These are phyloP conservation scores for Laspeyria flexula DNA, from an alignment of 2,888 invertebrate genomes.

Conservation along the genomic window DNA sequence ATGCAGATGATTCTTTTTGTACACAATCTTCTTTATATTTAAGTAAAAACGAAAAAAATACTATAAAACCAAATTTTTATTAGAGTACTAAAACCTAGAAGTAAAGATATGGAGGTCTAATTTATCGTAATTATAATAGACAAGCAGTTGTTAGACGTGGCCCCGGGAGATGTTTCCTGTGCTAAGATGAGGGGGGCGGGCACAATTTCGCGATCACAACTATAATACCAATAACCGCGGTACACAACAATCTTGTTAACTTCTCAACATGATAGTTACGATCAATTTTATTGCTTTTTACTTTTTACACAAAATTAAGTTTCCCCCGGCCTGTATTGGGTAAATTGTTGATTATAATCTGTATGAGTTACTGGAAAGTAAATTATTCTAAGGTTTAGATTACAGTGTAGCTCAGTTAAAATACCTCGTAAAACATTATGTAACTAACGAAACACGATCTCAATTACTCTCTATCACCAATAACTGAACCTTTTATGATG, in stretches of 20 bases:
- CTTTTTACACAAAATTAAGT: slow-evolving; percentile 61
- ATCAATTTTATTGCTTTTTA: slow-evolving; percentile 70
- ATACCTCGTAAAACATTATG: slow-evolving; percentile 28
- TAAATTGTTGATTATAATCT: slow-evolving; percentile 70
- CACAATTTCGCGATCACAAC: slow-evolving; percentile 51
- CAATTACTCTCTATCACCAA: slow-evolving; percentile 25
- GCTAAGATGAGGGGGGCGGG: slow-evolving; percentile 33
- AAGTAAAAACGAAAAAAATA: no score
- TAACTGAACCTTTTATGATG: slow-evolving; percentile 14
- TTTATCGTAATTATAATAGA: slow-evolving; percentile 38
- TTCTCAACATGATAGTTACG: slow-evolving; percentile 71
- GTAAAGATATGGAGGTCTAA: slow-evolving; percentile 6
- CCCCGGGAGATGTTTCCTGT: slow-evolving; percentile 26
- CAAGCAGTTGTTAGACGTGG: slow-evolving; percentile 31
- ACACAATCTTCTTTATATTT: no score
- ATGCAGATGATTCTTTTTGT: no score
- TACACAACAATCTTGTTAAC: slow-evolving; percentile 69
- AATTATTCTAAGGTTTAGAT: slow-evolving; percentile 55
- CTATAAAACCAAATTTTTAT: neutral
- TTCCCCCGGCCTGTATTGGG: slow-evolving; percentile 54
- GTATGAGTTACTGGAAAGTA: slow-evolving; percentile 53
- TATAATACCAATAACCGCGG: slow-evolving; percentile 57
- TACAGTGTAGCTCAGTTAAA: slow-evolving; percentile 39
- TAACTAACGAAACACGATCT: slow-evolving; percentile 28
- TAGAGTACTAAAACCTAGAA: neutral